Conservation (phyloP, 2,113 vertebrate species). For the Thalassarche chlororhynchos region DNA sequence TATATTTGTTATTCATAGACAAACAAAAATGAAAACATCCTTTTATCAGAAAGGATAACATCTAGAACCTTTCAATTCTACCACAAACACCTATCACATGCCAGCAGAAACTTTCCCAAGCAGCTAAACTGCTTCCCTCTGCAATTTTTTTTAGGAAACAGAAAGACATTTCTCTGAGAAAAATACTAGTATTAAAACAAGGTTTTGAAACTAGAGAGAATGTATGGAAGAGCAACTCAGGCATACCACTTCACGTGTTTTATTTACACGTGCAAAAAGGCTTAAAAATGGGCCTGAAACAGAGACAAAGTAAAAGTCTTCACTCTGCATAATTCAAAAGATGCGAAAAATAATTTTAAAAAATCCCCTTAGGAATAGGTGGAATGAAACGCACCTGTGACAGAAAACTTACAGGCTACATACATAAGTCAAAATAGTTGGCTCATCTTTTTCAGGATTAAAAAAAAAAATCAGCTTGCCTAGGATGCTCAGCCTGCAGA, state of each 20-base stretch:
- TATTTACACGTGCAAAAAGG: not conserved
- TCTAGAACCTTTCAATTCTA: not conserved
- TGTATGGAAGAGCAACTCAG: not conserved
- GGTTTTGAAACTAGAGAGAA: not conserved
- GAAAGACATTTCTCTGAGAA: not conserved
- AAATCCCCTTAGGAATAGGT: accelerated
- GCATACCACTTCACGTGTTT: not conserved
- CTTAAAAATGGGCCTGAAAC: not conserved
- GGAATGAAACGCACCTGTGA: not conserved
- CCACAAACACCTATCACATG: not conserved
- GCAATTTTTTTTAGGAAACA: not conserved
- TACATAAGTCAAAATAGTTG: not conserved
- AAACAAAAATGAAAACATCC: not conserved
- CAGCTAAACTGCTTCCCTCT: not conserved
- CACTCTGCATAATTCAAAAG: not conserved
- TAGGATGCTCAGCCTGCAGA: not conserved
- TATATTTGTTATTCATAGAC: not conserved
- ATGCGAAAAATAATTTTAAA: accelerated
- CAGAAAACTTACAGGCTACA: not conserved
- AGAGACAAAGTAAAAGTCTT: not conserved
- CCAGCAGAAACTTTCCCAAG: not conserved
- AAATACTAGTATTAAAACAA: not conserved
- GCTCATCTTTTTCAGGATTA: not conserved
- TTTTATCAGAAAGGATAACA: not conserved
- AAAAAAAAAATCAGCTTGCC: not conserved